Percentiles rank a stretch among this genome's conserved stretches.
phyloP scores from a whole-genome alignment of 2,888 invertebrate genomes.

The Euspilapteryx auroguttella region DNA sequence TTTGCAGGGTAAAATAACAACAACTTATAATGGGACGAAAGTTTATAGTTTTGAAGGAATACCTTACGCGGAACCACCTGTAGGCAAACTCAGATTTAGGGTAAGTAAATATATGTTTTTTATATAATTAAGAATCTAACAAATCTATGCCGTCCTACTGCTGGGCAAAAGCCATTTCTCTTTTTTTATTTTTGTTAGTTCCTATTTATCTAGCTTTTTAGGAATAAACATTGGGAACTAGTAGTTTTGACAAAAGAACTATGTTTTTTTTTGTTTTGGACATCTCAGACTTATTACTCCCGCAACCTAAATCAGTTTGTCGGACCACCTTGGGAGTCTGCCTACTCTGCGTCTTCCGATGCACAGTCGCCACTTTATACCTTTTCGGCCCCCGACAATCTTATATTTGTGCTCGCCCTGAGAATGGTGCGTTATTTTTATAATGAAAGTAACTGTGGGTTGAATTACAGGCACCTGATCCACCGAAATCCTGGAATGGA shows the following conservation, averaged over 20 bases:
- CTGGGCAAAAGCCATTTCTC: background rate
- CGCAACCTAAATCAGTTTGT: too few relatives aligned
- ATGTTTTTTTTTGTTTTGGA: too few relatives aligned
- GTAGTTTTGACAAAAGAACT: too few relatives aligned
- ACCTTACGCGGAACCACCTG: slow-evolving; percentile 41
- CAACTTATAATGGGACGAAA: slow-evolving; percentile 22
- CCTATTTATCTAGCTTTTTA: too few relatives aligned
- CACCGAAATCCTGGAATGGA: slow-evolving; percentile 25
- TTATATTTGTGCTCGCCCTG: background rate
- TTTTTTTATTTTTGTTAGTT: too few relatives aligned
- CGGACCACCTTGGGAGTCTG: too few relatives aligned
- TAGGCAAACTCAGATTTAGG: slow-evolving; percentile 32
- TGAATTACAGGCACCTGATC: slow-evolving; percentile 37
- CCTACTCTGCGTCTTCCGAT: too few relatives aligned
- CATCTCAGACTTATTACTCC: too few relatives aligned
- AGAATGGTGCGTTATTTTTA: background rate
- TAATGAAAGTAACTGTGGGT: background rate
- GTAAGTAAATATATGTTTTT: too few relatives aligned
- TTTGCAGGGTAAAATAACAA: slow-evolving; percentile 23
- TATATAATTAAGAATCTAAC: too few relatives aligned
- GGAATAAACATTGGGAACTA: too few relatives aligned
- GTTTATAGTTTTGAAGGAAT: slow-evolving; percentile 30
- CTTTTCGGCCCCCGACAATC: background rate
- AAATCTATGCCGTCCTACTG: background rate
- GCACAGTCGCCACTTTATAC: too few relatives aligned